Base-by-base conservation (phyloP, 2,113 vertebrate genomes). In the Xiphophorus couchianus region DNA sequence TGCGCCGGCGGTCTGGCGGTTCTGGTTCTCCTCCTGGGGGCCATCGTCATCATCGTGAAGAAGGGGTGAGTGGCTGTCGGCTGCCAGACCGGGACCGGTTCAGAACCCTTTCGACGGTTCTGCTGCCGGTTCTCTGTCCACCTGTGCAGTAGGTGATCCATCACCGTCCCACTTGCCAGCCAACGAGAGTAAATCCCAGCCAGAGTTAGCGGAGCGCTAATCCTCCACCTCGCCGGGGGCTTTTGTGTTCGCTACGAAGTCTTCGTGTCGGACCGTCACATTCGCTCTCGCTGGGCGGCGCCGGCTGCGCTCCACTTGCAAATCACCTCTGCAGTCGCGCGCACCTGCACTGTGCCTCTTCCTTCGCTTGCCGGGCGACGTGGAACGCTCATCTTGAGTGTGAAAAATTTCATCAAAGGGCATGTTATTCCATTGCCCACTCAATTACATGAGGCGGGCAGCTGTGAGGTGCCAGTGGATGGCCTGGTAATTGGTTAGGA, bases 1-100 rank as follows among this genome's bases (percentile, higher is more conserved):
- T 98, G 97, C 76, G 96, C 95, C 0, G 97, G 97, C 0, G 97
- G 96, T 0, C 95, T 98, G 62, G 95, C 96, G 0, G 94, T 97
- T 60, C 95, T 98, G 62, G 96, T 97, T 10, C 95, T 98, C 69
- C 94, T 99, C 7, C 91, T 99, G 75, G 97, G 97, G 60, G 96
- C 95, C 86, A 95, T 98, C 73, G 96, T 98, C n/a, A 11, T 98
- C 14, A 90, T 97, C 67, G 90, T 98, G 66, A 96, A 96, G 73
- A 99, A 98, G 83, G 96, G 96, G 97, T 99, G 89, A 96, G 97
- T 86, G 78, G 12, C 54, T 68, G 61, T 37, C 70, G 71, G 60
- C 68, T 1, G 10, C 4, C 25, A 22, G 64, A 17, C 61, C 9
- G 58, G 73, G 29, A 65, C 4, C 51, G 28, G 19, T 71, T 42